A percentile compares a stretch with the other conserved stretches of the same genome.
Evolutionary conservation across 2,797 vertebrate species (phyloP).

Genomic region (Psittacula echo): DNA sequence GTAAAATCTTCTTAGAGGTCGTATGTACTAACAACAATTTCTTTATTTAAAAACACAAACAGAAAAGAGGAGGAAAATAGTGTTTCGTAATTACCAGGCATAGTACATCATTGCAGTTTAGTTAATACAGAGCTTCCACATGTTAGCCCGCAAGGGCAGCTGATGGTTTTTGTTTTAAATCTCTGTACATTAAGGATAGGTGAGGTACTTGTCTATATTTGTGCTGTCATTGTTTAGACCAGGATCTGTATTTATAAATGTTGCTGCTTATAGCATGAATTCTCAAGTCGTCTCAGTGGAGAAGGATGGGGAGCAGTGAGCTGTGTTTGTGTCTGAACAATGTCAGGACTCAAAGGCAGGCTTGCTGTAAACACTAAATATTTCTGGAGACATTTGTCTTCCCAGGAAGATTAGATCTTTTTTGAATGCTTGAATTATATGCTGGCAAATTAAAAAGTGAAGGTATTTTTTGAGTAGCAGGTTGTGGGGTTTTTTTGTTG

Average conservation of each 20-base stretch:
- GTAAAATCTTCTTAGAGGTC: neutral
- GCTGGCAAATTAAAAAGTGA: neutral
- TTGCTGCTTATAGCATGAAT: neutral
- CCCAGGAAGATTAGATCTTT: neutral
- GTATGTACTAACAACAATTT: neutral
- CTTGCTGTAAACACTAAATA: neutral
- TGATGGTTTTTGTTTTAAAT: constrained; percentile 8
- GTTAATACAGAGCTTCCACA: neutral
- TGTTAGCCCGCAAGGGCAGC: neutral
- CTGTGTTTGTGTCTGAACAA: neutral
- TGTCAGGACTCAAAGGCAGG: neutral
- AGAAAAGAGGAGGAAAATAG: neutral
- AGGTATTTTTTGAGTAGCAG: neutral
- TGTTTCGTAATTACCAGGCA: neutral
- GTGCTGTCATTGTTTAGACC: neutral
- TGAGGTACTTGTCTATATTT: neutral
- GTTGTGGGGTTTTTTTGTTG: neutral
- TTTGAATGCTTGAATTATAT: neutral
- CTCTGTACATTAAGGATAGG: neutral
- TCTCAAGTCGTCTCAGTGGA: neutral
- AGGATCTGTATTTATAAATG: neutral
- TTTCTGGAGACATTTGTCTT: neutral
- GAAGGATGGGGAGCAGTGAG: neutral
- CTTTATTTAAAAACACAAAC: neutral
- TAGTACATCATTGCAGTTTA: fast-evolving